Evolutionary conservation across 2,113 vertebrate genomes (phyloP).

Genomic region (Amphilophus citrinellus): DNA sequence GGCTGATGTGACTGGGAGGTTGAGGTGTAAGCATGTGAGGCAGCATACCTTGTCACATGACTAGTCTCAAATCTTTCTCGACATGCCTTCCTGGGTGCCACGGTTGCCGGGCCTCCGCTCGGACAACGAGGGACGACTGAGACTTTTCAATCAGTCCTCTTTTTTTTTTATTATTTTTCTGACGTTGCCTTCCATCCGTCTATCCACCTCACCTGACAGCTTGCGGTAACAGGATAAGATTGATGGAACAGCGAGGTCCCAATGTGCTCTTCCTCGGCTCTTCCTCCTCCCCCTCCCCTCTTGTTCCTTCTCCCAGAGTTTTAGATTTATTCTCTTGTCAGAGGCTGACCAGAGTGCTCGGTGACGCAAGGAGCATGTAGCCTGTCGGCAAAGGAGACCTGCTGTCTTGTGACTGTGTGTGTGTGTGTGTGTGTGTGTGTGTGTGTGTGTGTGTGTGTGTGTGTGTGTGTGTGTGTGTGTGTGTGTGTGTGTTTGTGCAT

Average conservation of each 20-base stretch:
- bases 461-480: constrained; percentile 25
- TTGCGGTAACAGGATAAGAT: constrained; percentile 57
- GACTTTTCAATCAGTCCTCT: constrained; percentile 60
- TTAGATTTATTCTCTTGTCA: constrained; percentile 79
- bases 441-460: constrained; percentile 13
- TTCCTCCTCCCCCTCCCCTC: constrained; percentile 31
- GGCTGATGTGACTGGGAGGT: constrained; percentile 50
- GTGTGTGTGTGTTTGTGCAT: constrained; percentile 22
- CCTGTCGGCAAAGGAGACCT: constrained; percentile 56
- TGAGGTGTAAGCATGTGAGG: constrained; percentile 35
- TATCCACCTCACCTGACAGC: constrained; percentile 56
- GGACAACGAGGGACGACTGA: constrained; percentile 46
- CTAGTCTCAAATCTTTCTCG: constrained; percentile 56
- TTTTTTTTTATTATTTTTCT: constrained; percentile 19
- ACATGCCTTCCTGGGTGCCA: constrained; percentile 58
- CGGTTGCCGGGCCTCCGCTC: constrained; percentile 9
- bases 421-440: constrained; percentile 25
- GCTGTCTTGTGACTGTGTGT: constrained; percentile 40
- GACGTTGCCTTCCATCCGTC: constrained; percentile 39
- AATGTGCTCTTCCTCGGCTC: constrained; percentile 49
- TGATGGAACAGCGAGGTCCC: constrained; percentile 59
- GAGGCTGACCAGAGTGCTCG: constrained; percentile 62
- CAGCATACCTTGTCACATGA: constrained; percentile 53
- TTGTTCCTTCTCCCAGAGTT: not conserved
- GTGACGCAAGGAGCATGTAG: constrained; percentile 55